Conservation (phyloP, 30 jellyfish, hydroid and myxozoan genomes). For the Hydractinia symbiolongicarpus region DNA sequence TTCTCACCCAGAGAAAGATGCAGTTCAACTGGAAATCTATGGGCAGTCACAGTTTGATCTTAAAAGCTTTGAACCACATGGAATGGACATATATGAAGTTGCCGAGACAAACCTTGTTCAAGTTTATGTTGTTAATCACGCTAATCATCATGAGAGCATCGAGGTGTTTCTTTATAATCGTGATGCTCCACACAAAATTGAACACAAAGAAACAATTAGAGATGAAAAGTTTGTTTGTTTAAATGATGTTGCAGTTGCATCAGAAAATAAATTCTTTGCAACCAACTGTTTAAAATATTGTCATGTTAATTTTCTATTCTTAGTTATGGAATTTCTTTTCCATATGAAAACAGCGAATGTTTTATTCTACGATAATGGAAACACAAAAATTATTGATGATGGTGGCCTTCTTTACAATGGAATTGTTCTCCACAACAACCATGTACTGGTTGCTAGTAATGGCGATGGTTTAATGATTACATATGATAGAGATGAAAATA, state of each 20-base stretch:
- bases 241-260: constrained; percentile 63
- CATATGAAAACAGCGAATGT: constrained; percentile 41
- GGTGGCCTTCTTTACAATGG: constrained; percentile 54
- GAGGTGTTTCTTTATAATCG: constrained; percentile 50
- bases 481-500: constrained; percentile 30
- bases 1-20: constrained; percentile 47
- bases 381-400: constrained; percentile 24
- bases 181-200: constrained; percentile 25
- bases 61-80: constrained; percentile 76
- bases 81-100: constrained; percentile 60
- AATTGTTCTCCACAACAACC: constrained; percentile 49
- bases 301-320: not conserved
- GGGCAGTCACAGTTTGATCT: constrained; percentile 22
- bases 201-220: constrained; percentile 48
- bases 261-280: constrained; percentile 51
- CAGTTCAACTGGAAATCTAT: constrained; percentile 36
- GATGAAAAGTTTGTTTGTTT: constrained; percentile 53
- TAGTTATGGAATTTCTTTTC: constrained; percentile 22
- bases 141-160: constrained; percentile 49
- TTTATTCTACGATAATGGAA: constrained; percentile 56
- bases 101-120: not conserved
- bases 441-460: constrained; percentile 41
- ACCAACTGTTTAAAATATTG: constrained; percentile 62
- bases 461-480: constrained; percentile 6
- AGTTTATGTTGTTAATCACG: constrained; percentile 70